Conservation (phyloP, 2,888 invertebrate species). For the Sinotaia quadrata region DNA sequence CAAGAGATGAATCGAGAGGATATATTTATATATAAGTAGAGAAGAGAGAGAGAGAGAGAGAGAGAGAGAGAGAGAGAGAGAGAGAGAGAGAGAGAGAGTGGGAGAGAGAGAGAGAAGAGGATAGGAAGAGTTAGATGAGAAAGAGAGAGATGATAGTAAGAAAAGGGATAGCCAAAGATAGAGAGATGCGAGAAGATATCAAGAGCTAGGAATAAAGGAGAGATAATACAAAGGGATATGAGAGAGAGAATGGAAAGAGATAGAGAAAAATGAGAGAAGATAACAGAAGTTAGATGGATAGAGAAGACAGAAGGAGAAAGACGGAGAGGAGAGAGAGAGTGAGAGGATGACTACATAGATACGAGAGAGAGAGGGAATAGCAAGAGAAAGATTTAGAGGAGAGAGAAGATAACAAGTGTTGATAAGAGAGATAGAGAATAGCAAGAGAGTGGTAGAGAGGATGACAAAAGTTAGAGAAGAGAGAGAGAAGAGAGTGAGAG, state of each 20-base stretch:
- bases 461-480: not conserved
- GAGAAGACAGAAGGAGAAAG: not conserved
- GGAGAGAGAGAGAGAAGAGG: conserved; percentile 8
- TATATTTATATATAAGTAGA: too few species aligned
- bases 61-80: not conserved
- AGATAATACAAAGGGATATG: not conserved
- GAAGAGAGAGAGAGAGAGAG: too few species aligned
- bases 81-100: conserved; percentile 8
- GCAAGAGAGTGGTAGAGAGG: not conserved
- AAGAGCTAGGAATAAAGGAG: conserved; percentile 2
- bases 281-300: not conserved
- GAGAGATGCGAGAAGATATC: not conserved
- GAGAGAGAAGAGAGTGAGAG: not conserved
- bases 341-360: too few species aligned
- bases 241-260: conserved; percentile 3
- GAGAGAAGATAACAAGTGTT: not conserved
- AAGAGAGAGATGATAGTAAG: not conserved
- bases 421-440: not conserved
- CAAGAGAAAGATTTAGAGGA: not conserved
- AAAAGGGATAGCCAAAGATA: not conserved
- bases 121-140: not conserved
- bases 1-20: too few species aligned
- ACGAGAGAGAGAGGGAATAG: not conserved
- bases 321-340: not conserved
- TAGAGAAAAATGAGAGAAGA: not conserved